A percentile compares a stretch with the other conserved stretches of the same genome.
phyloP scores from a whole-genome alignment of 2,797 vertebrate species.

The Tamandua tetradactyla region DNA sequence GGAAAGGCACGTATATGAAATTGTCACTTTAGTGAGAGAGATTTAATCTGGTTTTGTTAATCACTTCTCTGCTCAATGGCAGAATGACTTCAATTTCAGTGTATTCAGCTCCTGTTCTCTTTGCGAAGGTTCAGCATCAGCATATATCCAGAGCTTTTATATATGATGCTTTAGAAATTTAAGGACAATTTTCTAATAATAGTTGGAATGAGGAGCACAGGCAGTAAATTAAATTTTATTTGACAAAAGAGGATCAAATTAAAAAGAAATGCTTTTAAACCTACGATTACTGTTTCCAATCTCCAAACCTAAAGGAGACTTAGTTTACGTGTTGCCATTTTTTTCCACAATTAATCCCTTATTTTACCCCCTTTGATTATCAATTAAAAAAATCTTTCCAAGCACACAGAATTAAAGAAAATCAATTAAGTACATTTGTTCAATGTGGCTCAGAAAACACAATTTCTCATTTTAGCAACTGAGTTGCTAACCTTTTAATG shows the following conservation, averaged over 20 bases:
- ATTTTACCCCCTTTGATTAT: conserved; percentile 38
- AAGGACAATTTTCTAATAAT: conserved; percentile 76
- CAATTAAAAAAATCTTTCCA: conserved; percentile 49
- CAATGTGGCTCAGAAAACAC: conserved; percentile 29
- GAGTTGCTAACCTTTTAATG: conserved; percentile 25
- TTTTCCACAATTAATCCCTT: conserved; percentile 51
- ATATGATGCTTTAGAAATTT: conserved; percentile 62
- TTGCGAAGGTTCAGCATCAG: conserved; percentile 30
- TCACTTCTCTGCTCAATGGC: conserved; percentile 69
- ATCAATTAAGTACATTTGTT: conserved; percentile 49
- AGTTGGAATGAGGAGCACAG: conserved; percentile 51
- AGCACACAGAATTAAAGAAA: background rate
- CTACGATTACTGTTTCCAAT: conserved; percentile 48
- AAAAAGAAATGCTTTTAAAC: conserved; percentile 65
- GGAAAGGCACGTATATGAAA: conserved; percentile 47
- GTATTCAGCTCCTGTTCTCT: conserved; percentile 42
- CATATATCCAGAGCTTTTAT: conserved; percentile 27
- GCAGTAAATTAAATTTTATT: conserved; percentile 75
- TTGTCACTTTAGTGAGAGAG: conserved; percentile 66
- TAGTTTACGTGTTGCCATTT: conserved; percentile 30
- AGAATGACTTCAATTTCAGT: conserved; percentile 57
- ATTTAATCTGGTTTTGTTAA: conserved; percentile 67
- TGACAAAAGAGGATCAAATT: conserved; percentile 70
- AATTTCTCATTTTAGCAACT: conserved; percentile 53
- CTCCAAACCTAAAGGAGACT: conserved; percentile 40